Conservation (phyloP, 2,888 invertebrate species). For the Phaedon cochleariae region DNA sequence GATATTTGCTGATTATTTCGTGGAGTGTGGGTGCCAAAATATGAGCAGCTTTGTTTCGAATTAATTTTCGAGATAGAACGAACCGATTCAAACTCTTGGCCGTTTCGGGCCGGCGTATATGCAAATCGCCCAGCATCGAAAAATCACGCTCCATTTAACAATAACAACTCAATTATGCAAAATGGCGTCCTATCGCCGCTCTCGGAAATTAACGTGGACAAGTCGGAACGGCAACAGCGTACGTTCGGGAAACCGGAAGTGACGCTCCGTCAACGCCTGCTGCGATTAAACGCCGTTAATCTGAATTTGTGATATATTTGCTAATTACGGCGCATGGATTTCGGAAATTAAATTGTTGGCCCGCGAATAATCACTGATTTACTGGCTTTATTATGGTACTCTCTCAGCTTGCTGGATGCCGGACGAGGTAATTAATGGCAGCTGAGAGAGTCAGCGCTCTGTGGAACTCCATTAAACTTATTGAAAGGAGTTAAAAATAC, state of each 20-base stretch:
- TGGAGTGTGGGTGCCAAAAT: too few species aligned
- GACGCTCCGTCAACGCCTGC: constrained; percentile 36
- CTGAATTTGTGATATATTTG: constrained; percentile 61
- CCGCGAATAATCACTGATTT: constrained; percentile 54
- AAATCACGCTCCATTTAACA: constrained; percentile 62
- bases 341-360: constrained; percentile 59
- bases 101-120: constrained; percentile 57
- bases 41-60: neutral
- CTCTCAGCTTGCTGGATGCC: constrained; percentile 32
- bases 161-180: constrained; percentile 63
- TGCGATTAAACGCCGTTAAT: constrained; percentile 56
- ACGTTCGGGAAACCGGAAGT: constrained; percentile 49
- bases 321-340: constrained; percentile 57
- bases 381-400: constrained; percentile 41
- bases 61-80: constrained; percentile 13
- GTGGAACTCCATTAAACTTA: neutral
- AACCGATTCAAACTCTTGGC: constrained; percentile 50
- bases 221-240: constrained; percentile 57
- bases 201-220: constrained; percentile 62
- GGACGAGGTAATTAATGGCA: constrained; percentile 38
- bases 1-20: too few species aligned
- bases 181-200: constrained; percentile 59
- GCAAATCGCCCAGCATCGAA: constrained; percentile 60
- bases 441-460: neutral
- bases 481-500: too few species aligned